Base-by-base conservation (phyloP, 2,113 vertebrate species). In the Caranx ignobilis region DNA sequence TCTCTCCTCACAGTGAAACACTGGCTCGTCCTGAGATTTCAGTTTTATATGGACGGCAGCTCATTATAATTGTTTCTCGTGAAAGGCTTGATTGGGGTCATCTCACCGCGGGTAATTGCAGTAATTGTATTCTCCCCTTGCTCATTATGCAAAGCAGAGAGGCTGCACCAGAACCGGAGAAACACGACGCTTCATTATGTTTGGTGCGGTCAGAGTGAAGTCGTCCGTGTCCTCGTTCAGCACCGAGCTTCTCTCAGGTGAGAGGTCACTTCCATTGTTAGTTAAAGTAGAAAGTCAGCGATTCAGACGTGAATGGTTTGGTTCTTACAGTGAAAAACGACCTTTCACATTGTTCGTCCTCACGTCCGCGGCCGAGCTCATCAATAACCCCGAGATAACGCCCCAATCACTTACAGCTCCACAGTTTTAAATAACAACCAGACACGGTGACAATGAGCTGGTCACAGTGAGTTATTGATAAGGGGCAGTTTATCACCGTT, bases 71-170 rank as follows among this genome's bases (percentile, higher is more conserved):
- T 31, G 59, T 71, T 57, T 74, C 71, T 69, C 35, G 45, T 75
- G 45, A 71, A 61, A 16, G 47, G 8, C 57, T 50, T 80, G 87
- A 92, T 89, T 89, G 84, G 83, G 87, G 91, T 88, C 88, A 85
- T 77, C 57, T 82, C 75, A 59, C 77, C 62, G 12, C 2, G 68
- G 77, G 70, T 84, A 84, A 89, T 75, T 76, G 68, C 55, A 74
- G 41, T 87, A 78, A 89, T 79, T 88, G 75, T 82, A 13, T 75
- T 79, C 59, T 76, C 41, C 11, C 11, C n/a, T 47, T 64, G 67
- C 50, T 89, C 34, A 50, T 83, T 81, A 81, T 47, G 69, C 43
- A 45, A 47, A 76, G 60, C 3, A 5, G 57, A 54, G 71, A 66
- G 71, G 75, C 79, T 48, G 45, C 61, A 35, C 1, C 7, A 15